Evolutionary conservation across 2,113 vertebrate genomes (phyloP), one percentile per base, ranked within the genome.

Genomic region (Aleadryas rufinucha): DNA sequence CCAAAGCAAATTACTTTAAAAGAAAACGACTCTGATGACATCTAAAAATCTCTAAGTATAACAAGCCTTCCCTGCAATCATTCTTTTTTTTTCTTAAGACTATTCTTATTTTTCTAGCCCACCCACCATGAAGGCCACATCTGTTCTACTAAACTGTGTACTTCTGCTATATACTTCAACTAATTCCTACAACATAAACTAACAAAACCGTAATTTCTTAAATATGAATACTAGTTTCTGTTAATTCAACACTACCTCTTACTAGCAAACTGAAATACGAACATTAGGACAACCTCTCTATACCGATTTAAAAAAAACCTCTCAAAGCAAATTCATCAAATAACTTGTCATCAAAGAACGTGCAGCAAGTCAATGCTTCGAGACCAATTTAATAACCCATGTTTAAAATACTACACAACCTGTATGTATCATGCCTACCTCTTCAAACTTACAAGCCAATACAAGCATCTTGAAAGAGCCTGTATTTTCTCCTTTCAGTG

Each of bases 221-320:
- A 87, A 54, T n/a, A 75, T 16, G 37, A 84, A 33, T 68, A 63
- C 42, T 54, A 50, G 21, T 19, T 89, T 56, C 24, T 64, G 53
- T 49, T 83, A 90, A 80, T 84, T 41, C 59, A 92, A 86, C 18
- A 45, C 16, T 28, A 63, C 13, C 28, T 57, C 26, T 47, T 56
- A 84, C 35, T 41, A 93, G 22, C 23, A 84, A 81, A 68, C 22
- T 42, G 41, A 74, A 84, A 80, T 16, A 81, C 0, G 0, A 44
- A 42, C 8, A 13, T 30, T 47, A 76, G 8, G 45, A 65, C n/a
- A 74, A 21, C 7, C 13, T 41, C 45, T 72, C 53, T 3, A 69
- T 1, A 31, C 17, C 0, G 0, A 54, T 69, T 63, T 26, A 2
- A 66, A 11, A n/a, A 57, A 74, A 80, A 16, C 2, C 47, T 54